Base-by-base conservation (phyloP, 1,140 invertebrate genomes). In the Drosophila funebris region DNA sequence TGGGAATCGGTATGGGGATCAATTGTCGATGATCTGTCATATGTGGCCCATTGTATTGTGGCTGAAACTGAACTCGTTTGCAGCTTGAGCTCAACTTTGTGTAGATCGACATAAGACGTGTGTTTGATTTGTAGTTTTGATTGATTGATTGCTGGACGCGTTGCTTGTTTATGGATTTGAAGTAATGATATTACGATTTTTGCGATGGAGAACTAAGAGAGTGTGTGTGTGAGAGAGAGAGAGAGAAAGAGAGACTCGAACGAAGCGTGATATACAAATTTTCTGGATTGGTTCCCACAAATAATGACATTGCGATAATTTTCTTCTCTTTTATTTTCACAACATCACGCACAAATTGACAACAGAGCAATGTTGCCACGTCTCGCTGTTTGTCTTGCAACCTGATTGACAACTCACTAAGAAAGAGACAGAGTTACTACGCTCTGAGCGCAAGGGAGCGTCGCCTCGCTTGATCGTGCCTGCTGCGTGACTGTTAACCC, bases 81-180 rank as follows among this genome's bases (percentile, higher is more conserved):
- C 39, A 69, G 29, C 5, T 54, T 31, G 14, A 64, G 44, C 39
- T 50, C 46, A 39, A 14, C 60, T 66, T 41, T 41, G 39, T 16
- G 43, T 18, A 31, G 48, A 36, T 52, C 44, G 33, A 71, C 58
- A 64, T 53, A 52, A 33, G 39, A 76, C 58, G 43, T 79, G 82
- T 87, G 67, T 87, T 87, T 87, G 78, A 87, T 90, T 82, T 90
- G 81, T 76, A 48, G 62, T 43, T 39, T 57, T 89, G 83, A 88
- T 90, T 90, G 87, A 90, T 90, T 87, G 87, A 90, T 90, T 90
- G 82, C 76, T 83, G 74, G 76, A 74, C 62, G 61, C 58, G 64
- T n/a, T 31, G 72, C 29, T 76, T 66, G 56, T 48, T 50, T 43
- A n/a, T 20, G 8, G 14, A 33, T 62, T 74, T 88, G 63, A 83